Evolutionary conservation across 2,888 invertebrate genomes (phyloP), one percentile per base, ranked within the genome.

Genomic region (Dilophus febrilis): DNA sequence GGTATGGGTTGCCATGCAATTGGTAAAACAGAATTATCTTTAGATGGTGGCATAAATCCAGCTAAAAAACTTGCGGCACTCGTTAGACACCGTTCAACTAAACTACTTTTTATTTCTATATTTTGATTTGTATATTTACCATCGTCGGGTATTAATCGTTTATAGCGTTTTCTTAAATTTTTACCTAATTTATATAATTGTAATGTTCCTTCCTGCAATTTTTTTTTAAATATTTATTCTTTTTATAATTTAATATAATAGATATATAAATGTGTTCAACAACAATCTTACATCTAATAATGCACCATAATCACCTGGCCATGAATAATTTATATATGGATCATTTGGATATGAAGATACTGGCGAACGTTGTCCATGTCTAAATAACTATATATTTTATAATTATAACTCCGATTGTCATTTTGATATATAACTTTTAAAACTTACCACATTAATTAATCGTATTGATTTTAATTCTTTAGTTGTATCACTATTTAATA

Each of bases 1-100:
- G 92, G 85, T 43, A 91, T 75, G 0, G 92, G 92, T 51, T 84
- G 82, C 92, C 92, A 94, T 1, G 61, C 55, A 41, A 74, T 56
- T n/a, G 62, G 62, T 26, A 61, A 45, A 11, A 52, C 44, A 45
- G 59, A 58, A 34, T 50, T 52, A 40, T 57, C 55, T 36, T 58
- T 54, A 42, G 66, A 50, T 28, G 58, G 59, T n/a, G 64, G 56
- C 46, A 69, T 53, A 46, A 76, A 64, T 1, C 85, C 90, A 1
- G 87, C 84, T 30, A 86, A 64, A 44, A 88, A 68, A 26, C 77
- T 67, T 54, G 82, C 76, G 0, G 85, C 90, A 53, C 87, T 90
- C 80, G 85, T 83, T 49, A 87, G 64, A 52, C 88, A 87, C 38
- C 92, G 71, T 45, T 88, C 81, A 41, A 74, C 70, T 10, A 82